Conservation (phyloP, 2,888 invertebrate genomes). For the Mechanitis messenoides region DNA sequence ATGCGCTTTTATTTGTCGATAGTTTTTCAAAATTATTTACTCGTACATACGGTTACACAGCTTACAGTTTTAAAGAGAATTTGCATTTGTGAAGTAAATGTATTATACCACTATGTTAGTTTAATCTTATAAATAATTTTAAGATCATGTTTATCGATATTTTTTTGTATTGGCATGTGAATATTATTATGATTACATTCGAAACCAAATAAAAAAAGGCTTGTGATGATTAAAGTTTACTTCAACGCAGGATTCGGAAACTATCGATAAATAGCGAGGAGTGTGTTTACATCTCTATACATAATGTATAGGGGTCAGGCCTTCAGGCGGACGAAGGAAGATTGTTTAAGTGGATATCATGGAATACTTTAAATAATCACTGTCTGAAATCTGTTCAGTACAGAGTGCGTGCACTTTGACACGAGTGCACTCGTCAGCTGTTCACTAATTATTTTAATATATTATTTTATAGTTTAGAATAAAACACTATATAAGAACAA, state of each 20-base stretch:
- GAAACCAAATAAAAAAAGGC: too few relatives aligned
- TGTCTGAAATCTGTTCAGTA: conserved; percentile 52
- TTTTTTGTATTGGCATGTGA: too few relatives aligned
- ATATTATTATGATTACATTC: too few relatives aligned
- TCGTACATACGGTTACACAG: too few relatives aligned
- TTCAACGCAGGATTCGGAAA: conserved; percentile 27
- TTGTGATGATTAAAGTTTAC: too few relatives aligned
- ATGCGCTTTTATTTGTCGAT: conserved; percentile 31
- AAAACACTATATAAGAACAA: conserved; percentile 35
- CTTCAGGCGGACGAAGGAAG: conserved; percentile 61
- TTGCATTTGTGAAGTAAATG: too few relatives aligned
- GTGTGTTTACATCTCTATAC: conserved; percentile 39
- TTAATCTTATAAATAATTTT: too few relatives aligned
- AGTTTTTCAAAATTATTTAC: too few relatives aligned
- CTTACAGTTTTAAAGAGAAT: too few relatives aligned
- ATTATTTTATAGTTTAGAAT: conserved; percentile 42
- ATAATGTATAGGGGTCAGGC: conserved; percentile 65
- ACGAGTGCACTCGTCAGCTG: conserved; percentile 35
- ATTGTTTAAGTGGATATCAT: conserved; percentile 65
- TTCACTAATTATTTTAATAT: conserved; percentile 31
- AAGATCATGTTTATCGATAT: too few relatives aligned
- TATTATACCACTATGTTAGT: too few relatives aligned
- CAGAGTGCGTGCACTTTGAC: conserved; percentile 53
- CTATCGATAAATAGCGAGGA: conserved; percentile 21
- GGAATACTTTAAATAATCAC: conserved; percentile 64